phyloP scores from a whole-genome alignment of 1,140 invertebrate species.

The Neotoxoptera formosana region DNA sequence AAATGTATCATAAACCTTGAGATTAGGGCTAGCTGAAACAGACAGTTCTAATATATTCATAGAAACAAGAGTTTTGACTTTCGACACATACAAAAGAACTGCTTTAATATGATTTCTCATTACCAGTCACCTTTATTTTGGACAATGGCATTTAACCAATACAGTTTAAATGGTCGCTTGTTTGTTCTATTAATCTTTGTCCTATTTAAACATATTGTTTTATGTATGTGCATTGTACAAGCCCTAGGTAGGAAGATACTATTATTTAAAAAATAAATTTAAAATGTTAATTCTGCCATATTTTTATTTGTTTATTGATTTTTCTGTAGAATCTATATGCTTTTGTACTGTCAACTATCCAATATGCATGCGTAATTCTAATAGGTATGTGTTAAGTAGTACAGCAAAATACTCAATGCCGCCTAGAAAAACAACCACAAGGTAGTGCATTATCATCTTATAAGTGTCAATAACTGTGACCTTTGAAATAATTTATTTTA shows the following conservation, averaged over 20 bases:
- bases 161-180: background rate
- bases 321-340: background rate
- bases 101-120: background rate
- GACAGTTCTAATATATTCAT: background rate
- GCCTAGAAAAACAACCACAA: background rate
- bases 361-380: background rate
- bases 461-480: slow-evolving; percentile 19
- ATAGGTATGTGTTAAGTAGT: background rate
- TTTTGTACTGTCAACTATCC: background rate
- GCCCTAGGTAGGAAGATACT: background rate
- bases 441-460: slow-evolving; percentile 1
- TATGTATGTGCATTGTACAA: background rate
- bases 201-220: background rate
- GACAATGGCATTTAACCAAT: background rate
- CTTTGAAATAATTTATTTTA: slow-evolving; percentile 45
- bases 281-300: background rate
- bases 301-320: background rate
- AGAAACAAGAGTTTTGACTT: background rate
- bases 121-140: background rate
- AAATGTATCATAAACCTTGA: background rate
- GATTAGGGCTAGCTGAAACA: background rate
- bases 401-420: background rate
- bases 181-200: background rate
- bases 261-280: background rate
- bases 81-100: background rate